Evolutionary conservation across 2,888 invertebrate species (phyloP).

Genomic region (Tipula lateralis): DNA sequence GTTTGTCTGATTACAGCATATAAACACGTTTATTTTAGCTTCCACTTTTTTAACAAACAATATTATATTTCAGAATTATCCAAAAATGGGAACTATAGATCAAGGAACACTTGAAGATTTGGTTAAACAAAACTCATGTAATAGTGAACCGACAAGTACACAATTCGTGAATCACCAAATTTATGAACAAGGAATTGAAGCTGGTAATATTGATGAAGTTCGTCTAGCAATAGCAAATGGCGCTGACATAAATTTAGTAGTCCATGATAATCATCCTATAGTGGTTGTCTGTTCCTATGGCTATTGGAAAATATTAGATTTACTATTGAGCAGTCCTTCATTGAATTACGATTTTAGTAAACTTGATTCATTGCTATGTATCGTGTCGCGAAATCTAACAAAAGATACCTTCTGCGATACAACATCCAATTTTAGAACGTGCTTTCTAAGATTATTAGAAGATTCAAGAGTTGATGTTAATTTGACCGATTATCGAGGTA

Average conservation of each 20-base stretch:
- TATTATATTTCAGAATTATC: no score
- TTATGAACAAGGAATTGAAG: not conserved
- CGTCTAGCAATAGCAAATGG: not conserved
- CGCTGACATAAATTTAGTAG: not conserved
- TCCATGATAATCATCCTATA: not conserved
- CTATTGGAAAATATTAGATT: not conserved
- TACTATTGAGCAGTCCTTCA: not conserved
- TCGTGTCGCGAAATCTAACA: constrained; percentile 54
- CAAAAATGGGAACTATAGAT: not conserved
- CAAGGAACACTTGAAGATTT: not conserved
- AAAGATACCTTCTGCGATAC: constrained; percentile 45
- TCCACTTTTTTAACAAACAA: no score
- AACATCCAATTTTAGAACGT: constrained; percentile 50
- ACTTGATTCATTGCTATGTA: constrained; percentile 53
- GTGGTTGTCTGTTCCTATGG: not conserved
- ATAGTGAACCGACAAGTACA: not conserved
- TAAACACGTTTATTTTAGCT: no score
- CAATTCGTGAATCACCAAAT: not conserved
- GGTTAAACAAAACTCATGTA: not conserved
- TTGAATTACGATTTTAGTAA: not conserved
- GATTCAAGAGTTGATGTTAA: constrained; percentile 58
- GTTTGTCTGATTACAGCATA: no score
- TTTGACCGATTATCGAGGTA: constrained; percentile 57
- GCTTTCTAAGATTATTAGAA: constrained; percentile 58
- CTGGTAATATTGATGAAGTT: not conserved